Percentiles rank a stretch among this genome's conserved stretches.
Evolutionary conservation across 1,140 invertebrate species (phyloP).

Genomic region (Geopemphigus sp.): DNA sequence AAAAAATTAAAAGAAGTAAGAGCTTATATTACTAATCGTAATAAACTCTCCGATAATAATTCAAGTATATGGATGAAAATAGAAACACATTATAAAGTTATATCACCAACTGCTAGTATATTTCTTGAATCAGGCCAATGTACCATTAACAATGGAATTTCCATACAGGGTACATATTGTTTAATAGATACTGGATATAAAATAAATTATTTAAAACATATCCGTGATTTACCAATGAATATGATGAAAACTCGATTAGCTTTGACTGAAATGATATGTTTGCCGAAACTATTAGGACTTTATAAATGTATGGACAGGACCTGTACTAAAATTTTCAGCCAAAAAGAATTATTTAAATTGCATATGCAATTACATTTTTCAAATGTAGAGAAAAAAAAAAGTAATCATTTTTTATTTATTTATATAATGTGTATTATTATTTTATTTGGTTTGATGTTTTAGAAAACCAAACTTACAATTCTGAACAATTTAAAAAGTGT

Average conservation of each 20-base stretch:
- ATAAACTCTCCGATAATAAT: background rate
- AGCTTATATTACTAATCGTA: background rate
- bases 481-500: constrained; percentile 38
- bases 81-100: background rate
- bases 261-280: background rate
- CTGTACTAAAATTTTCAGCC: constrained; percentile 26
- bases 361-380: constrained; percentile 43
- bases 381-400: constrained; percentile 31
- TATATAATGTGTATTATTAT: background rate
- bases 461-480: constrained; percentile 10
- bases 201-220: constrained; percentile 12
- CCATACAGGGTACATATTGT: background rate
- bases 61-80: background rate
- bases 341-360: constrained; percentile 6
- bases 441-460: background rate
- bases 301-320: constrained; percentile 37
- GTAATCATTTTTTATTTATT: background rate
- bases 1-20: background rate
- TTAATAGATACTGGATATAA: constrained; percentile 17
- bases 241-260: constrained; percentile 26
- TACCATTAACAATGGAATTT: constrained; percentile 9
- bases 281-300: constrained; percentile 24
- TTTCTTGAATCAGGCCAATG: constrained; percentile 14
- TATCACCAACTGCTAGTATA: background rate
- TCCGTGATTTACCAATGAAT: constrained; percentile 6